Percentiles rank a stretch among this genome's conserved stretches.
phyloP scores from a whole-genome alignment of 2,888 invertebrate species.

The Gisinianus flammeolus region DNA sequence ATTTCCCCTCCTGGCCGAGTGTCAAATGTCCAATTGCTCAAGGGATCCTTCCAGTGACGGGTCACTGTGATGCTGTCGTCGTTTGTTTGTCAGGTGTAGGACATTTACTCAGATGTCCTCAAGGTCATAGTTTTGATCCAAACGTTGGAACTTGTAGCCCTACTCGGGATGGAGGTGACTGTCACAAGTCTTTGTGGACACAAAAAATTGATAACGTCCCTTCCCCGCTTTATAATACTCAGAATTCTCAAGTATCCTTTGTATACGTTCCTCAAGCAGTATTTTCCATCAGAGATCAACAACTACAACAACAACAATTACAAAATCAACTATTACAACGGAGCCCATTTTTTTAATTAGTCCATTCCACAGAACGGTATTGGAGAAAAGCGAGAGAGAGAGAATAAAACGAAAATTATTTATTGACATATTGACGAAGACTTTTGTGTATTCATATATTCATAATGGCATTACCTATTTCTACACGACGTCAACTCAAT shows the following conservation, averaged over 20 bases:
- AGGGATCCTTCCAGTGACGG: constrained; percentile 28
- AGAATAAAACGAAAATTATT: no score
- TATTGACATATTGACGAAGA: no score
- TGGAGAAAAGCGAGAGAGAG: no score
- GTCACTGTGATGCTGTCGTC: constrained; percentile 30
- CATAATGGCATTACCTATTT: no score
- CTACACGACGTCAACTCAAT: no score
- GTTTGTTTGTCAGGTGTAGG: constrained; percentile 30
- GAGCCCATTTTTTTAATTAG: neutral
- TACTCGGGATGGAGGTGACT: neutral
- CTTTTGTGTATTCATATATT: no score
- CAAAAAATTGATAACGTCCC: neutral
- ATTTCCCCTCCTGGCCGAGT: neutral
- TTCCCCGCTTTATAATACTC: neutral
- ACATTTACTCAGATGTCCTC: constrained; percentile 29
- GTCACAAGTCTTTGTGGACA: neutral
- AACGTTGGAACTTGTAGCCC: neutral
- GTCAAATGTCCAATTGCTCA: constrained; percentile 31
- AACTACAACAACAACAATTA: neutral
- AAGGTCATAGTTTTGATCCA: constrained; percentile 26
- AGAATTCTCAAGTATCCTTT: neutral
- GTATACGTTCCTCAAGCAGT: constrained; percentile 15
- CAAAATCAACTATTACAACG: neutral
- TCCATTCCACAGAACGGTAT: no score
- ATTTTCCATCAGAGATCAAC: neutral